Base-by-base conservation (phyloP, 2,113 vertebrate species). In the Notiomystis cincta region DNA sequence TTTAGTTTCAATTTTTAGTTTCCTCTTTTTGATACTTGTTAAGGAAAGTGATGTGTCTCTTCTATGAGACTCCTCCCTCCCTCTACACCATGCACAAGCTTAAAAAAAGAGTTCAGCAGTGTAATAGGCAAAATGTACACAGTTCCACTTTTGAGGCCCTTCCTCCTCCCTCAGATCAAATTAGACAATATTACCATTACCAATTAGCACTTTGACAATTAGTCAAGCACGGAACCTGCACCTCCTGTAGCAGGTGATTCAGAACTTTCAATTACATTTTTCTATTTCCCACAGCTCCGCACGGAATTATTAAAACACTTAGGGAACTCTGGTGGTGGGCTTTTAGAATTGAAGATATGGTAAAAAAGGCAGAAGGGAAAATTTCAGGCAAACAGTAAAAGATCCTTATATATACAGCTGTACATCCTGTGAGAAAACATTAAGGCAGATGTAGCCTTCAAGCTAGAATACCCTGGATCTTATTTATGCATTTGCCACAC, bases 211-310 rank as follows among this genome's bases (percentile, higher is more conserved):
- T 94, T 70, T 57, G 62, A 87, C 64, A 95, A 87, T 69, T 77
- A 77, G 18, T 27, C 53, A 88, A 80, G 75, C 42, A 44, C 31
- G 38, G 9, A 71, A 78, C 24, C 42, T 54, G n/a, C 13, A 44
- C 54, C 30, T 88, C 37, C 82, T 91, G 42, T 57, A 67, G 56
- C 33, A 93, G 35, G 37, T 76, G 75, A 82, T 91, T 69, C 77
- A 86, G 70, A 93, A 93, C 90, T 88, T 95, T 91, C 87, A 93
- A 76, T 86, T 91, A 65, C 47, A 77, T 89, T 14, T 62, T 90
- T 82, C 48, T 50, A 20, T 88, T 91, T 79, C 35, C 78, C 84
- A 87, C 30, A 89, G 57, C 51, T 95, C 70, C 92, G 19, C n/a
- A 51, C 69, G 87, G 54, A 84, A 93, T 95, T 87, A 87, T 84